These are phyloP conservation scores for Luehdorfia chinensis DNA, from an alignment of 1,140 invertebrate species.

Conservation along the genomic window DNA sequence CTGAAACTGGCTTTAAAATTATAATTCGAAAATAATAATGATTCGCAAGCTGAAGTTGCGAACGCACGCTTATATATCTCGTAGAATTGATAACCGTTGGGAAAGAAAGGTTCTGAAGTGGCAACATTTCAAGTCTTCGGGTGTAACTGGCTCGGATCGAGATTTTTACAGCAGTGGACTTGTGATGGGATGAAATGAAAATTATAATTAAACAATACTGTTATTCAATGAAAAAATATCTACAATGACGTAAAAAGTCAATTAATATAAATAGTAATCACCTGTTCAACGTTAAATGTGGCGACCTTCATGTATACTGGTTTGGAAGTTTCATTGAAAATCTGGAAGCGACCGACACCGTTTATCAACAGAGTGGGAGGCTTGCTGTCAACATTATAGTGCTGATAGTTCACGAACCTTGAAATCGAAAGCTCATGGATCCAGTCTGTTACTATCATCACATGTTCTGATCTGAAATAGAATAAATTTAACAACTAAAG, in stretches of 20 bases:
- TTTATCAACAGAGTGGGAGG: constrained; percentile 88
- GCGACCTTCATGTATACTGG: constrained; percentile 75
- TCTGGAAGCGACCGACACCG: constrained; percentile 81
- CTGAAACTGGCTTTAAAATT: no score
- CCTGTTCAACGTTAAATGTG: constrained; percentile 79
- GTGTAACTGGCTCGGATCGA: no score
- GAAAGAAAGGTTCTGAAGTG: no score
- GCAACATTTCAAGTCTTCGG: no score
- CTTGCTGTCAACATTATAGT: constrained; percentile 87
- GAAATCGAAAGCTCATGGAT: constrained; percentile 81
- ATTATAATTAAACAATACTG: no score
- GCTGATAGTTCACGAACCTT: constrained; percentile 87
- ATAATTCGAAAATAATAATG: no score
- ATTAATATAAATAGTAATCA: constrained; percentile 32
- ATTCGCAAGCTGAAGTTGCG: no score
- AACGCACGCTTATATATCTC: no score
- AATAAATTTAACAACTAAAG: no score
- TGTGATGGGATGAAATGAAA: no score
- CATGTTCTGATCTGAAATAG: constrained; percentile 83
- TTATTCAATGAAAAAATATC: no score
- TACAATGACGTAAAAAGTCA: not conserved
- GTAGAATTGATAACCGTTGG: no score
- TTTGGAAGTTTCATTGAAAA: constrained; percentile 56
- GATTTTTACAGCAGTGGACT: not conserved
- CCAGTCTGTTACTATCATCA: constrained; percentile 88